These are phyloP conservation scores for Pantherophis alleghaniensis DNA, from an alignment of 2,797 vertebrate species.

Conservation along the genomic window DNA sequence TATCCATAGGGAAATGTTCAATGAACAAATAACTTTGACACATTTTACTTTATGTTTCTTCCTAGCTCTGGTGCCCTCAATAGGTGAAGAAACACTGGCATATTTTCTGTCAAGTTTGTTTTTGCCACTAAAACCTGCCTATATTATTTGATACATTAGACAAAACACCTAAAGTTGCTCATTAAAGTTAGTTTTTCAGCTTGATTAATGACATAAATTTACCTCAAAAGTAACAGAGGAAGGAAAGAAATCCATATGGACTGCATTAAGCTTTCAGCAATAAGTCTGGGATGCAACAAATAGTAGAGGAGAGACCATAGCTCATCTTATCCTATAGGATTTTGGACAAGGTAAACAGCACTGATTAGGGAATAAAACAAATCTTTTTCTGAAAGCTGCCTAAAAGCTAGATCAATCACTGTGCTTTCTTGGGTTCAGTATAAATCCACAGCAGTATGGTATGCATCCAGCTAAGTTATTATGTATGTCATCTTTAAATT, in stretches of 20 bases:
- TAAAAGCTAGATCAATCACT: neutral
- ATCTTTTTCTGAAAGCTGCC: neutral
- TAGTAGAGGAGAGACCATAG: neutral
- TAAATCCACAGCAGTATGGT: neutral
- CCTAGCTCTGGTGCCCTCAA: neutral
- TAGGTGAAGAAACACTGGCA: neutral
- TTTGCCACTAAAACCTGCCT: neutral
- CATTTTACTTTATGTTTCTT: neutral
- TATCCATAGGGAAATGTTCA: neutral
- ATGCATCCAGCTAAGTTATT: neutral
- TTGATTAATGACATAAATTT: neutral
- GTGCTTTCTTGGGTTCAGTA: neutral
- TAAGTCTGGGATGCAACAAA: neutral
- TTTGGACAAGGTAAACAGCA: neutral
- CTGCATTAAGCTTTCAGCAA: neutral
- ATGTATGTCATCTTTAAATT: neutral
- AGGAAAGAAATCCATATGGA: neutral
- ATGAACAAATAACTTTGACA: neutral
- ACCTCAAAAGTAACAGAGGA: neutral
- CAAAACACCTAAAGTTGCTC: neutral
- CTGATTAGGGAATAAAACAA: neutral
- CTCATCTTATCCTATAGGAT: neutral
- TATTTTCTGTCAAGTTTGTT: neutral
- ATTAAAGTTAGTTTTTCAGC: neutral
- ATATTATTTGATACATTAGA: neutral